Conservation (phyloP, 2,113 vertebrate genomes). For the Lathamus discolor region DNA sequence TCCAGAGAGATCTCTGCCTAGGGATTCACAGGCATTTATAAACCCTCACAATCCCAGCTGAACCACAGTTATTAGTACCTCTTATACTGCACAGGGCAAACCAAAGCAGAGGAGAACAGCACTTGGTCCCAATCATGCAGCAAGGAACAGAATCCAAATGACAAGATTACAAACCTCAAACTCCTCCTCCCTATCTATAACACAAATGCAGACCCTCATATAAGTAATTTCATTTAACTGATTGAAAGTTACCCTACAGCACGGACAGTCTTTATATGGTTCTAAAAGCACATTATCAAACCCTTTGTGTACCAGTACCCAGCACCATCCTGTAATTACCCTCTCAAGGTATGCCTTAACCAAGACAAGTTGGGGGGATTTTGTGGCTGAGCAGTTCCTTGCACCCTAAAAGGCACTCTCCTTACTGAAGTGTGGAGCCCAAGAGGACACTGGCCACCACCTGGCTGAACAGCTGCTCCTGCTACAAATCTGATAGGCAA, state of each 20-base stretch:
- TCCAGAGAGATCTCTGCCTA: background rate
- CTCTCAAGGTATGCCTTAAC: background rate
- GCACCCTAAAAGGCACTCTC: background rate
- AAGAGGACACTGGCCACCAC: background rate
- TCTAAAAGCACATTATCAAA: background rate
- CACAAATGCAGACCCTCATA: background rate
- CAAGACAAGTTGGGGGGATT: background rate
- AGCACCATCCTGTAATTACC: background rate
- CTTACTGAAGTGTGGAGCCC: background rate
- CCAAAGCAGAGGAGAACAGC: background rate
- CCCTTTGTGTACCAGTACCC: background rate
- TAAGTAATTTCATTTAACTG: background rate
- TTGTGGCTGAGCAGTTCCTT: background rate
- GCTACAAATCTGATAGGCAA: background rate
- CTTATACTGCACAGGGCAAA: background rate
- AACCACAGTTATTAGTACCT: background rate
- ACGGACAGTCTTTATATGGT: accelerated
- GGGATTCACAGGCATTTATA: background rate
- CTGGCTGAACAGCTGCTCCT: background rate
- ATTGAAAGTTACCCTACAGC: background rate
- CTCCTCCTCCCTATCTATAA: background rate
- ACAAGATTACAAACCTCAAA: background rate
- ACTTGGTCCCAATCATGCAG: background rate
- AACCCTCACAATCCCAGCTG: background rate
- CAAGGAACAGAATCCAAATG: background rate